Evolutionary conservation across 2,113 vertebrate species (phyloP).

Genomic region (Channa maculata): DNA sequence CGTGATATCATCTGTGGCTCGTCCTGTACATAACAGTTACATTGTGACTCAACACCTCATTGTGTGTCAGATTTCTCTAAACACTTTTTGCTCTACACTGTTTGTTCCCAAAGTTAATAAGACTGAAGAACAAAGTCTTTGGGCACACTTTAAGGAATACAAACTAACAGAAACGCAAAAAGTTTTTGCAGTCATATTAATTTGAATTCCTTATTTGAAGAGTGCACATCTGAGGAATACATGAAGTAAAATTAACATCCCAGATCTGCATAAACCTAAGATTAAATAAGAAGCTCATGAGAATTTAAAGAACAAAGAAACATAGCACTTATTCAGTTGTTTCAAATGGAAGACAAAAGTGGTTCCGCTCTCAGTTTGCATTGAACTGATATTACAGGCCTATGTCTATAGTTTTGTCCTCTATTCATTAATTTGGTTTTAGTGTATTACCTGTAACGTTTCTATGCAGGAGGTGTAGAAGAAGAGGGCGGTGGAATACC

Average conservation of each 20-base stretch:
- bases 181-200: not conserved
- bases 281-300: not conserved
- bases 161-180: not conserved
- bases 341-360: slow-evolving; percentile 5
- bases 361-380: not conserved
- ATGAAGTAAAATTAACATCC: not conserved
- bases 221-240: not conserved
- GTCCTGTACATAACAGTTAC: too few relatives aligned
- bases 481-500: not conserved
- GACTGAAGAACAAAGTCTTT: not conserved
- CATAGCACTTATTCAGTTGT: not conserved
- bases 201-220: not conserved
- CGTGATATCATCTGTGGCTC: too few relatives aligned
- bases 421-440: slow-evolving; percentile 9
- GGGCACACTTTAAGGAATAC: not conserved
- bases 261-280: not conserved
- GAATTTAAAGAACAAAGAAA: not conserved
- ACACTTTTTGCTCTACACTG: not conserved
- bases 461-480: not conserved
- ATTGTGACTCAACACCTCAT: not conserved
- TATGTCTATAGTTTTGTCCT: not conserved
- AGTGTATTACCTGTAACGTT: not conserved
- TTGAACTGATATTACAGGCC: not conserved
- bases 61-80: not conserved
- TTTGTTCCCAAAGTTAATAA: not conserved